These are phyloP conservation scores for Ganaspis sp. DNA, from an alignment of 1,140 invertebrate genomes.

Conservation along the genomic window DNA sequence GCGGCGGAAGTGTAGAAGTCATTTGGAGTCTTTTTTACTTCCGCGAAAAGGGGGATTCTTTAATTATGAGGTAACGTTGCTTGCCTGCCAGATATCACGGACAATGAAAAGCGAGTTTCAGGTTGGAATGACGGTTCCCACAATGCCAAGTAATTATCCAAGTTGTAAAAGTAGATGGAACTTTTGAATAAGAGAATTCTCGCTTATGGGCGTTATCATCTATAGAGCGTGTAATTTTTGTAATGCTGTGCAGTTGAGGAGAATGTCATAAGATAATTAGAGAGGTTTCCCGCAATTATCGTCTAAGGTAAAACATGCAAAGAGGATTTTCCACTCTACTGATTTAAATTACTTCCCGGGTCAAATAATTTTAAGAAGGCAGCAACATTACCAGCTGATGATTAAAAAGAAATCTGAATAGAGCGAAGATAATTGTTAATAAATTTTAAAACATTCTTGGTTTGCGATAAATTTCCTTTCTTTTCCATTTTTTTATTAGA, in stretches of 20 bases:
- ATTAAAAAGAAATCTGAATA: not conserved
- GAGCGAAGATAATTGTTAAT: not conserved
- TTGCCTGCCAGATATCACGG: slow-evolving; percentile 23
- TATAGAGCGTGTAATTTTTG: not conserved
- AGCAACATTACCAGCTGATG: not conserved
- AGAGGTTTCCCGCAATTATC: not conserved
- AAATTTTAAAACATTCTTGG: too few relatives aligned
- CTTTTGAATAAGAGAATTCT: slow-evolving; percentile 6
- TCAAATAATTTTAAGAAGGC: not conserved
- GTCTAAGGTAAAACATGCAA: not conserved
- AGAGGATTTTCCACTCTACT: not conserved
- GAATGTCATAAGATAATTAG: not conserved
- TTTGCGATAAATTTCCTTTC: too few relatives aligned
- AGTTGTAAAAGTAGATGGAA: slow-evolving; percentile 31
- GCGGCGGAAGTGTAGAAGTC: not conserved
- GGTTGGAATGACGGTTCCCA: not conserved
- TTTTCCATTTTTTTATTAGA: too few relatives aligned
- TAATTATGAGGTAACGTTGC: slow-evolving; percentile 1
- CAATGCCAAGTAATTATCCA: slow-evolving; percentile 38
- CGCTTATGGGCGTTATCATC: not conserved
- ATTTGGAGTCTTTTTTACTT: slow-evolving; percentile 1
- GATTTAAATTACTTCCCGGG: not conserved
- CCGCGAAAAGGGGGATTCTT: not conserved
- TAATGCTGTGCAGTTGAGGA: not conserved
- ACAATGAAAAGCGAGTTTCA: slow-evolving; percentile 31